Conservation (phyloP, 2,113 vertebrate species). For the Megaleporinus macrocephalus region DNA sequence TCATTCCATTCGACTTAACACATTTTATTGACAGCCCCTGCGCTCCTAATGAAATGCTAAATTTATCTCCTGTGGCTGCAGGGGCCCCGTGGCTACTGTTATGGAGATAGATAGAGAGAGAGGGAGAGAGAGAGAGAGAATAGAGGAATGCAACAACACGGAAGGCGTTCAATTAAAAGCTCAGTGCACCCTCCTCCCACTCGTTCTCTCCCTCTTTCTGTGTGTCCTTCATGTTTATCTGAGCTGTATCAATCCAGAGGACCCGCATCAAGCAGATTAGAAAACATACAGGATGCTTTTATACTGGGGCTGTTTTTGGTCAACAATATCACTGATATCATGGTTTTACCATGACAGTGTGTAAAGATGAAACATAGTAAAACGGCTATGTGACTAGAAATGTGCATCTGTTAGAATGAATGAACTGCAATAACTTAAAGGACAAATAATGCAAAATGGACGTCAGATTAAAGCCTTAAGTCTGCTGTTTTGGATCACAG, state of each 20-base stretch:
- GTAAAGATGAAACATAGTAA: too few relatives aligned
- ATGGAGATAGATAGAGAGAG: slow-evolving; percentile 74
- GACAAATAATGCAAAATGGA: too few relatives aligned
- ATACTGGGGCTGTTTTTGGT: not conserved
- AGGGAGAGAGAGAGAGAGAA: slow-evolving; percentile 50
- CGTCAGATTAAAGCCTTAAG: too few relatives aligned
- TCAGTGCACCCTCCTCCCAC: slow-evolving; percentile 34
- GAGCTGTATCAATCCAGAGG: slow-evolving; percentile 48
- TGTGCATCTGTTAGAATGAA: too few relatives aligned
- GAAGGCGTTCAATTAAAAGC: slow-evolving; percentile 77
- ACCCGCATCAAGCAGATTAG: slow-evolving; percentile 30
- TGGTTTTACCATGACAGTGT: too few relatives aligned
- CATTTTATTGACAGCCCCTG: slow-evolving; percentile 84
- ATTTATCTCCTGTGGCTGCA: slow-evolving; percentile 79
- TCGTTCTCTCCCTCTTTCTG: slow-evolving; percentile 30
- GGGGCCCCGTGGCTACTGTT: slow-evolving; percentile 76
- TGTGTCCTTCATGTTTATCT: slow-evolving; percentile 53
- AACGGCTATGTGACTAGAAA: too few relatives aligned
- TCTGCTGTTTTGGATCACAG: too few relatives aligned
- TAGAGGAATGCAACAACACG: slow-evolving; percentile 72
- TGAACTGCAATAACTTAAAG: too few relatives aligned
- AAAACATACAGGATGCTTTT: slow-evolving; percentile 14
- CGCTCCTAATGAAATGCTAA: slow-evolving; percentile 86
- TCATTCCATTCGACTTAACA: slow-evolving; percentile 85
- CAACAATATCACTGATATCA: too few relatives aligned